Base-by-base conservation (phyloP, 1,140 invertebrate species). In the Acyrthosiphon pisum region DNA sequence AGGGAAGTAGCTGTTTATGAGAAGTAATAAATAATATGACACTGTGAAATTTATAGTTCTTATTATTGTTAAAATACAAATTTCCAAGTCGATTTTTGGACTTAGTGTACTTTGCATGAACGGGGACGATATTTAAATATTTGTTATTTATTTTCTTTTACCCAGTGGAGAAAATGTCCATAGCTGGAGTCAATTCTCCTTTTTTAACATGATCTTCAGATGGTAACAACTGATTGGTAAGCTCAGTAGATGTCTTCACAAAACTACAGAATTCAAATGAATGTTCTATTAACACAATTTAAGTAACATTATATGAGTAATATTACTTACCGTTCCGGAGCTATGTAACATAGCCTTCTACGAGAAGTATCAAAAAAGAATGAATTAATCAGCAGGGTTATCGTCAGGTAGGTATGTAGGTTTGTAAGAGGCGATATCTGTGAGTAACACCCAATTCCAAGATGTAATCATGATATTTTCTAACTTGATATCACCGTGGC, bases 331-430 rank as follows among this genome's bases (percentile, higher is more conserved):
- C 97, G 96, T 96, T 99, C 99, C 0, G 99, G 99, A 1, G 99
- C 99, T 93, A 99, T 98, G 94, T 99, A 99, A 95, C 99, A 99
- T 23, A 97, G 98, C 95, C 97, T 96, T 94, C 99, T 96, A 93
- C 99, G 96, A 48, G 98, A 99, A 0, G 99, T 99, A 95, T 99
- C 99, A 96, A 99, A 99, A 95, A 99, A 99, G 95, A 99, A 99
- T n/a, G 98, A 99, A 95, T 99, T n/a, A 99, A 95, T 99, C 98
- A 6, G 99, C 98, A 4, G 99, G 99, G 96, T 99, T 99, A 95
- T 99, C 99, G 95, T 99, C 98, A 0, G 99, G 99, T 44, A 99
- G 95, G 95, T 98, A 98, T 2, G 98, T 99, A 1, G 99, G 99
- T 95, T 99, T 99, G 95, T 99, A 99, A 14, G 98, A 98, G 4